These are phyloP conservation scores for Ormyrus pomaceus DNA, from an alignment of 2,888 invertebrate genomes.

Conservation along the genomic window DNA sequence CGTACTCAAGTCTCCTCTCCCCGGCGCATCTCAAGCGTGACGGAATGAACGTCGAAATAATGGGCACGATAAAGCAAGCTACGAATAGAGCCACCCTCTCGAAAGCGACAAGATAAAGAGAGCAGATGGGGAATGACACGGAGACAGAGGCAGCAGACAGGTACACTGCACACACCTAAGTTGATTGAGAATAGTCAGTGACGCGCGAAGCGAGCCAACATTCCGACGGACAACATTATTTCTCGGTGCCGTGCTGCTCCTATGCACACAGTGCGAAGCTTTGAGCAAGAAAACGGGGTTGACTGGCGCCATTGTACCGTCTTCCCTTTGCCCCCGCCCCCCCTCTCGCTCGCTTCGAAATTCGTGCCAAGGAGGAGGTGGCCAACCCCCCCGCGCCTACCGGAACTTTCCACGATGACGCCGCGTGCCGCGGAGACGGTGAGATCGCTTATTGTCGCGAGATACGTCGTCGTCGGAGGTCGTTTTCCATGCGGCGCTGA, in stretches of 20 bases:
- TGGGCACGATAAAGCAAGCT: too few relatives aligned
- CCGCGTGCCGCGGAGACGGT: neutral
- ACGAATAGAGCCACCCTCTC: too few relatives aligned
- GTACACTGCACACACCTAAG: slow-evolving; percentile 1
- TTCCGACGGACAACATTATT: slow-evolving; percentile 67
- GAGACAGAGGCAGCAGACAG: neutral
- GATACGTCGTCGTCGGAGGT: neutral
- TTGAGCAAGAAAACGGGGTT: neutral
- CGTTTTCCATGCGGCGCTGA: too few relatives aligned
- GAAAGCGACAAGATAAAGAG: neutral
- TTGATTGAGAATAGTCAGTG: slow-evolving; percentile 60
- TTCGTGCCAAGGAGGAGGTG: slow-evolving; percentile 23
- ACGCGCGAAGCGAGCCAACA: slow-evolving; percentile 66
- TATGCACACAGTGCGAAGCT: neutral
- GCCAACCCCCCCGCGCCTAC: neutral
- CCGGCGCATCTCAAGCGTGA: too few relatives aligned
- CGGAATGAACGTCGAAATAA: too few relatives aligned
- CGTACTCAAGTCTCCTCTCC: too few relatives aligned
- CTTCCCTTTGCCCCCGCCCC: too few relatives aligned
- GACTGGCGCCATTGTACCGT: slow-evolving; percentile 37
- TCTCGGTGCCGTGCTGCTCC: slow-evolving; percentile 55
- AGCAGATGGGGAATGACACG: neutral
- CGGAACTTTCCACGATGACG: slow-evolving; percentile 23
- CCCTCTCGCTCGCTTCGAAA: neutral
- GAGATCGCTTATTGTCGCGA: slow-evolving; percentile 15